Percentiles rank a stretch among this genome's conserved stretches.
Evolutionary conservation across 1,140 invertebrate genomes (phyloP).

Genomic region (Gonioctena quinquepunctata): DNA sequence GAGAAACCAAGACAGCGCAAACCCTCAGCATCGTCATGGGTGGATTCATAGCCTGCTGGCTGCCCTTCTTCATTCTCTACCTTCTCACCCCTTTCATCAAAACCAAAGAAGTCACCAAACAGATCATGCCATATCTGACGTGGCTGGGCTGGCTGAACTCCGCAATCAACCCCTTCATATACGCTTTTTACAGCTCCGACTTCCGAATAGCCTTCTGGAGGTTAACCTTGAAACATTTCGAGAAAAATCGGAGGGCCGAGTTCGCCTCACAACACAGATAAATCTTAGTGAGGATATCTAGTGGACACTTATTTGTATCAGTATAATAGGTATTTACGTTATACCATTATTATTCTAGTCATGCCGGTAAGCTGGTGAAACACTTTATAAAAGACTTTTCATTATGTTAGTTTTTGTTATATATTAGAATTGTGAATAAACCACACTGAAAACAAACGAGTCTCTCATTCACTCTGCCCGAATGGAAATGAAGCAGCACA

Average conservation of each 20-base stretch:
- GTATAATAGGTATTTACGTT: neutral
- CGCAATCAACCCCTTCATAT: conserved; percentile 85
- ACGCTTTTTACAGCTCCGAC: conserved; percentile 84
- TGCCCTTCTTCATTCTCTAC: conserved; percentile 88
- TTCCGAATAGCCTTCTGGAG: conserved; percentile 84
- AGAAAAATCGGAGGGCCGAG: conserved; percentile 42
- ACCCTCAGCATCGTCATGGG: conserved; percentile 90
- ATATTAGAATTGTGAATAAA: neutral
- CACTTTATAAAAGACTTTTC: conserved; percentile 7
- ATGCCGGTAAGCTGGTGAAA: conserved; percentile 1
- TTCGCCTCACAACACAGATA: conserved; percentile 52
- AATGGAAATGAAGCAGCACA: no score
- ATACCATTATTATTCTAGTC: conserved; percentile 11
- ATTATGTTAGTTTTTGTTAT: neutral
- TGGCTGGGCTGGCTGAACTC: conserved; percentile 95
- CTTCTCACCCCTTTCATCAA: conserved; percentile 75
- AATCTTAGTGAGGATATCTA: neutral
- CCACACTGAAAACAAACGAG: no score
- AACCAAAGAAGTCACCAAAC: conserved; percentile 59
- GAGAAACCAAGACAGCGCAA: conserved; percentile 86
- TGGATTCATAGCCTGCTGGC: conserved; percentile 88
- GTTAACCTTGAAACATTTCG: conserved; percentile 64
- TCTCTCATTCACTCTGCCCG: no score
- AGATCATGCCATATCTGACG: conserved; percentile 79
- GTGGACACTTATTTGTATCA: neutral